phyloP scores from a whole-genome alignment of 2,113 vertebrate genomes.

The Danionella cerebrum region DNA sequence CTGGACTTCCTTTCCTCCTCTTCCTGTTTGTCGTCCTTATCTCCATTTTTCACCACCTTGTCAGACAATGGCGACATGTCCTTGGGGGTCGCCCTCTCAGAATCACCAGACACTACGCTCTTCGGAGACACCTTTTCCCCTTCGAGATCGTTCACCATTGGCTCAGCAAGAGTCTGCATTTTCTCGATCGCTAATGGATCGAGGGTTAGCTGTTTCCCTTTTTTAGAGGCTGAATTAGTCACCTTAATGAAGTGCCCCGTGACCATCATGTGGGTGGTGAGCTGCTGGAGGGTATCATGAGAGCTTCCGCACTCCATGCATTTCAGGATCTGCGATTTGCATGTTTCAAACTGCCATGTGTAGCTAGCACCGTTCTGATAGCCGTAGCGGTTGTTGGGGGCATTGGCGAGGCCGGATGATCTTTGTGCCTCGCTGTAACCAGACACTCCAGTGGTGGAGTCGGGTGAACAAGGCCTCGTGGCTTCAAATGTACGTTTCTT shows the following conservation, averaged over 20 bases:
- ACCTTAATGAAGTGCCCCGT: constrained; percentile 97
- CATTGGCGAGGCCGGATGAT: constrained; percentile 57
- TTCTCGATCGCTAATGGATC: constrained; percentile 92
- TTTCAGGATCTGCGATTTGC: constrained; percentile 97
- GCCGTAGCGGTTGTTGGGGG: constrained; percentile 87
- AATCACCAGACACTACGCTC: constrained; percentile 54
- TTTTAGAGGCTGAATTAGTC: constrained; percentile 95
- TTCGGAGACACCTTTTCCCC: constrained; percentile 70
- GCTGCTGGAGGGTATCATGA: constrained; percentile 92
- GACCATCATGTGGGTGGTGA: constrained; percentile 99
- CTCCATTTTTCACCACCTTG: constrained; percentile 66
- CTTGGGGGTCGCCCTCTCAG: constrained; percentile 66
- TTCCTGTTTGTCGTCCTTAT: constrained; percentile 77
- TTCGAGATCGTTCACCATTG: constrained; percentile 66
- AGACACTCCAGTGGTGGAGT: constrained; percentile 84
- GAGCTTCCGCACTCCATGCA: constrained; percentile 99
- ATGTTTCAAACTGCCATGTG: constrained; percentile 98
- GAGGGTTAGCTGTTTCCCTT: constrained; percentile 91
- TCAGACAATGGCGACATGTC: constrained; percentile 74
- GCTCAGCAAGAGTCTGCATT: constrained; percentile 83
- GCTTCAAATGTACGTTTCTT: constrained; percentile 92
- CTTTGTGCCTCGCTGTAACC: constrained; percentile 78
- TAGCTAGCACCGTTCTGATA: constrained; percentile 98
- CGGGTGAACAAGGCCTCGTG: constrained; percentile 87
- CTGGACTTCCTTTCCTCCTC: constrained; percentile 74